Percentiles rank a stretch among this genome's conserved stretches.
Conservation (phyloP, 2,113 vertebrate species). For the Pogonocichla stellata region DNA sequence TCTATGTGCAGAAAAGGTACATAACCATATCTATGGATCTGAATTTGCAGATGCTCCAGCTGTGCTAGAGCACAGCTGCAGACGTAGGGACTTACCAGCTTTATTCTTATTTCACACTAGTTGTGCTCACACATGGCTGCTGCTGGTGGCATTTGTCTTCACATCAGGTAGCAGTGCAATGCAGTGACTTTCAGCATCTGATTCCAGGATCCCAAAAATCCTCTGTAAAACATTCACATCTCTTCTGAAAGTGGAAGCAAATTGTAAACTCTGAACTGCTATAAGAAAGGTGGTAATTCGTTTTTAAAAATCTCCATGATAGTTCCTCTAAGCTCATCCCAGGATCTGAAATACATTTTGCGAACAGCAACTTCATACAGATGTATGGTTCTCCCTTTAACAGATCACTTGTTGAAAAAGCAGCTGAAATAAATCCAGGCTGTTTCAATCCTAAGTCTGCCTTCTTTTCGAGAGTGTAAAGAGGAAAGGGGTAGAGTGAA, state of each 20-base stretch:
- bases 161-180: background rate
- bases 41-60: background rate
- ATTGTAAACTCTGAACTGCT: background rate
- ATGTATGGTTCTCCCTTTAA: background rate
- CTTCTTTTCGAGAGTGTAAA: background rate
- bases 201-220: background rate
- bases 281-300: background rate
- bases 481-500: background rate
- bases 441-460: background rate
- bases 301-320: background rate
- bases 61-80: background rate
- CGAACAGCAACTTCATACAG: background rate
- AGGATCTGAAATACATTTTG: background rate
- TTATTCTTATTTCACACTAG: background rate
- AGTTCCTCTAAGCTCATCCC: background rate
- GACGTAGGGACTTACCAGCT: background rate
- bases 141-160: background rate
- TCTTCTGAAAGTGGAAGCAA: background rate
- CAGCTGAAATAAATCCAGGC: background rate
- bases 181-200: background rate
- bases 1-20: background rate
- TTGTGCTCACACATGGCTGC: background rate
- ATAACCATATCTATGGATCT: accelerated
- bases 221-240: background rate
- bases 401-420: background rate